Base-by-base conservation (phyloP, 2,113 vertebrate species). In the Oreochromis spilurus region DNA sequence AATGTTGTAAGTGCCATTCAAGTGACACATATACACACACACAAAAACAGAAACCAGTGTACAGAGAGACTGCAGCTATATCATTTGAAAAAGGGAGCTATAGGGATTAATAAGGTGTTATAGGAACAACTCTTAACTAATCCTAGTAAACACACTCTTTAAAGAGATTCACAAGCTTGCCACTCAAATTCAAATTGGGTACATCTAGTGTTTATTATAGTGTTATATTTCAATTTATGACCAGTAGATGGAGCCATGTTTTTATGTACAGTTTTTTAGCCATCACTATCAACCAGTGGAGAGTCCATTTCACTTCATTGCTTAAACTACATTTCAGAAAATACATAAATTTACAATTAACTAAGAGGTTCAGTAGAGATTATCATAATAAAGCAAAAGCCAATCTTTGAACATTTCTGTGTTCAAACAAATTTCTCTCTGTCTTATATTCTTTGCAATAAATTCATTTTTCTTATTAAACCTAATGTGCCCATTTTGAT, bases 1-100 rank as follows among this genome's bases (percentile, higher is more conserved):
- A 99, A 99, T 77, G 97, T 99, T 98, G 99, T 99, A 96, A 97
- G 96, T 96, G 55, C 45, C 87, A 86, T 12, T 90, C 4, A 48
- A 84, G 16, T 83, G 50, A 88, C 11, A 13, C 36, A 48, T 17
- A 29, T 40, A 48, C 60, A 79, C 58, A 86, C 83, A 78, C 57
- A 26, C 62, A 85, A 19, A 82, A 19, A 5, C 53, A 31, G 55
- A 85, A 21, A 82, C 21, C 4, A 24, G 70, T 6, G 11, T 52
- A 52, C 5, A 81, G 38, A 80, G 48, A 36, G 54, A 53, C 79
- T 57, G 78, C 36, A 79, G 84, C 57, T 58, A 12, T 87, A 75
- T 79, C n/a, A 6, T 62, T 65, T 78, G 13, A 57, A 91, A 21
- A 83, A 57, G 54, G 9, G 50, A 31, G 86, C 10, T 52, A 19